Evolutionary conservation across 2,113 vertebrate genomes (phyloP).

Genomic region (Anguilla japonica): DNA sequence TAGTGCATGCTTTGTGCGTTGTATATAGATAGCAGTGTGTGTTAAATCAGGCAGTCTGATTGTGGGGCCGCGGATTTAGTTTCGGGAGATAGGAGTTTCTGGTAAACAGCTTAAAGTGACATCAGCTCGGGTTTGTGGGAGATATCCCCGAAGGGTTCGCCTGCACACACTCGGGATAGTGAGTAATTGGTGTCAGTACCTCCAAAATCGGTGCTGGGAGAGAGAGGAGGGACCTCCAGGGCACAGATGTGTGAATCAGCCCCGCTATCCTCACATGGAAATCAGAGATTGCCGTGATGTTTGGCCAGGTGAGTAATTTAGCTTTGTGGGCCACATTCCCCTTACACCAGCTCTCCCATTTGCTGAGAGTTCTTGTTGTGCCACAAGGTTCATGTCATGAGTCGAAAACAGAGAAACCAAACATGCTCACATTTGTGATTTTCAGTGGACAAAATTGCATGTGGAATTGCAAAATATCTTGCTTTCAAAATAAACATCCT

Average conservation of each 20-base stretch:
- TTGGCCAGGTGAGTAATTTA: background rate
- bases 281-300: background rate
- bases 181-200: background rate
- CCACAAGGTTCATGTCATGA: background rate
- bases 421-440: background rate
- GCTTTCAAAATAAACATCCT: too few relatives aligned
- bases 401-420: background rate
- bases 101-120: too few relatives aligned
- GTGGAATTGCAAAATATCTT: too few relatives aligned
- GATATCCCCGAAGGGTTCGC: background rate
- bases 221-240: background rate
- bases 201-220: background rate
- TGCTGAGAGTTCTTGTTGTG: too few relatives aligned
- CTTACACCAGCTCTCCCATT: background rate
- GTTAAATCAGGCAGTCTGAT: too few relatives aligned
- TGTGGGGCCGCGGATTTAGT: too few relatives aligned
- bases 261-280: background rate
- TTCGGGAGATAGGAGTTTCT: too few relatives aligned
- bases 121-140: background rate
- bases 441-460: too few relatives aligned
- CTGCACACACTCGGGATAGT: background rate
- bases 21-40: too few relatives aligned
- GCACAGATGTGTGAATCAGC: background rate
- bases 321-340: background rate
- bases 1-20: too few relatives aligned